phyloP scores from a whole-genome alignment of 2,888 invertebrate genomes.

The Tholera decimalis region DNA sequence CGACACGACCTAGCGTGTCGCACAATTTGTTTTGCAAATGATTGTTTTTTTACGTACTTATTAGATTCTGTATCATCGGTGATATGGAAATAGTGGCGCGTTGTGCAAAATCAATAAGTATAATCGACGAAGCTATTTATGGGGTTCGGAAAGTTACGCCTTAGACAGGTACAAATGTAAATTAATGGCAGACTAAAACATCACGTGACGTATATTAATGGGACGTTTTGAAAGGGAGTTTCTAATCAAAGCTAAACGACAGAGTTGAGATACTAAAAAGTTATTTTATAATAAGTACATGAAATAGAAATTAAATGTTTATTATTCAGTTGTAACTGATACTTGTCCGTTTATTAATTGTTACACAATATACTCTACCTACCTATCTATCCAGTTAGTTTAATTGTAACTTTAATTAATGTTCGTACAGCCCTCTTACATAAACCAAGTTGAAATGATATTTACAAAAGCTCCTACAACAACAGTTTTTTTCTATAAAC shows the following conservation, averaged over 20 bases:
- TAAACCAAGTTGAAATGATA: neutral
- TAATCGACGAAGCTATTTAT: slow-evolving; percentile 29
- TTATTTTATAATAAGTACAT: too few species aligned
- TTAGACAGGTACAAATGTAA: slow-evolving; percentile 18
- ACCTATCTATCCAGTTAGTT: neutral
- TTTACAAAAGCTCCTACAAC: neutral
- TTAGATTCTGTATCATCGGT: slow-evolving; percentile 25
- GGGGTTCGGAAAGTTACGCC: slow-evolving; percentile 22
- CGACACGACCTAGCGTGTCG: slow-evolving; percentile 69
- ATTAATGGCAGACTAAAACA: slow-evolving; percentile 20
- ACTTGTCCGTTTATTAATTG: neutral
- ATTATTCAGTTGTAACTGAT: too few species aligned
- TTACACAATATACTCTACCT: neutral
- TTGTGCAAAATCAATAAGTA: slow-evolving; percentile 31
- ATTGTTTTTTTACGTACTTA: slow-evolving; percentile 48
- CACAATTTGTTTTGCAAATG: slow-evolving; percentile 77
- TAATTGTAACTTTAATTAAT: neutral
- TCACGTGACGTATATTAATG: slow-evolving; percentile 30
- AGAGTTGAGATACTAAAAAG: too few species aligned
- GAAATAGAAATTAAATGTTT: too few species aligned
- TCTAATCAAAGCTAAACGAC: neutral
- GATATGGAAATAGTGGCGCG: slow-evolving; percentile 11
- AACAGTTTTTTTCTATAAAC: slow-evolving; percentile 6
- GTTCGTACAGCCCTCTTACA: neutral
- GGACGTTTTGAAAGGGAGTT: neutral